Percentiles rank a stretch among this genome's conserved stretches.
phyloP scores from a whole-genome alignment of 2,113 vertebrate species.

The Oreotrochilus melanogaster region DNA sequence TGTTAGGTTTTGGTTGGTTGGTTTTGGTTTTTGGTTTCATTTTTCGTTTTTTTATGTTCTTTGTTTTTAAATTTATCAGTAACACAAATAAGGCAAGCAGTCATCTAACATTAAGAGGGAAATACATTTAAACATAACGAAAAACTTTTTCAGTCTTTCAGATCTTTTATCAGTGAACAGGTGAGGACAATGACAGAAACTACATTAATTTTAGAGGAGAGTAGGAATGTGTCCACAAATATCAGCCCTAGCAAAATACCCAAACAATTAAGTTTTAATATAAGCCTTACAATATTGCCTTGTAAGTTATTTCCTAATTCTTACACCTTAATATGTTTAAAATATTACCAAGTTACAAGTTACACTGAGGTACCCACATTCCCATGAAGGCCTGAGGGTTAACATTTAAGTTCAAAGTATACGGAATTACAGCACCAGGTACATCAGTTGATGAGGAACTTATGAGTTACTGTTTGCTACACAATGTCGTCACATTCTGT shows the following conservation, averaged over 20 bases:
- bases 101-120: not conserved
- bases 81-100: not conserved
- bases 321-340: too few relatives aligned
- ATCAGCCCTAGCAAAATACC: not conserved
- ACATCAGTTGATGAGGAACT: not conserved
- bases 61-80: not conserved
- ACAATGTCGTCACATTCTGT: not conserved
- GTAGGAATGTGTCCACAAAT: not conserved
- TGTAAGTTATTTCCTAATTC: not conserved
- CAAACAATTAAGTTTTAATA: not conserved
- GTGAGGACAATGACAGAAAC: not conserved
- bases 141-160: not conserved
- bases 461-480: not conserved
- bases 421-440: not conserved
- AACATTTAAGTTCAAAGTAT: not conserved
- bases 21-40: too few relatives aligned
- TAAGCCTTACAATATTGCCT: not conserved
- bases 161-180: not conserved
- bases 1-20: not conserved
- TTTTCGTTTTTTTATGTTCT: too few relatives aligned
- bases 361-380: fast-evolving
- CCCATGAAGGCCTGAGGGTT: not conserved
- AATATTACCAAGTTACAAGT: not conserved
- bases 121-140: not conserved
- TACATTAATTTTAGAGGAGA: not conserved